Evolutionary conservation across 2,888 invertebrate genomes (phyloP).

Genomic region (Troides helena): DNA sequence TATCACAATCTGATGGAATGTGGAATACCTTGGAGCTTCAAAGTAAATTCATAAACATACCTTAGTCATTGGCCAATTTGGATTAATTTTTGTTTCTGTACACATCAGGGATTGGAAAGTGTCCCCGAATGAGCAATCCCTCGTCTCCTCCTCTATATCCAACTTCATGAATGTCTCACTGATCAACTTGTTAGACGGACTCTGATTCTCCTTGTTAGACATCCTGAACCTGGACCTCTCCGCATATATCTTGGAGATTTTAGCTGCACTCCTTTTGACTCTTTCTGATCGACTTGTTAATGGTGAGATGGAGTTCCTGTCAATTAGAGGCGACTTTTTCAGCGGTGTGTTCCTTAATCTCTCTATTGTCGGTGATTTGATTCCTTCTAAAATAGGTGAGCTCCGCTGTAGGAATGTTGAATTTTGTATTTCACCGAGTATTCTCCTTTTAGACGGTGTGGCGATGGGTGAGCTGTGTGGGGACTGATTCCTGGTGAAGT

Average conservation of each 20-base stretch:
- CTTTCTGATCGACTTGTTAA: slow-evolving; percentile 31
- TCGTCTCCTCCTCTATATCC: slow-evolving; percentile 65
- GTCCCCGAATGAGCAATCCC: slow-evolving; percentile 60
- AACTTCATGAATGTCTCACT: slow-evolving; percentile 54
- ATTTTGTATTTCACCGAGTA: slow-evolving; percentile 57
- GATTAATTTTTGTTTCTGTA: slow-evolving; percentile 35
- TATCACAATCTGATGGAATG: too few species aligned
- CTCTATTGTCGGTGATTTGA: slow-evolving; percentile 50
- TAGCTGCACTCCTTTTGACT: slow-evolving; percentile 40
- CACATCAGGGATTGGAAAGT: slow-evolving; percentile 44
- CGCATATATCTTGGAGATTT: slow-evolving; percentile 61
- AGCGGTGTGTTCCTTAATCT: slow-evolving; percentile 47
- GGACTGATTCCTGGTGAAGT: slow-evolving; percentile 58
- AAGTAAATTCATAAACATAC: slow-evolving; percentile 37
- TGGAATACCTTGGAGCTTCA: not conserved
- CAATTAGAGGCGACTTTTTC: slow-evolving; percentile 32
- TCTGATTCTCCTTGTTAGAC: slow-evolving; percentile 63
- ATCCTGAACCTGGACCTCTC: slow-evolving; percentile 61
- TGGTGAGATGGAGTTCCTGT: slow-evolving; percentile 38
- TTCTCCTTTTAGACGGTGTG: slow-evolving; percentile 53
- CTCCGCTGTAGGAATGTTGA: slow-evolving; percentile 38
- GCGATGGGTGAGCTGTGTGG: slow-evolving; percentile 47
- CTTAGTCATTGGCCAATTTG: slow-evolving; percentile 59
- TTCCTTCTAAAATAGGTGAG: slow-evolving; percentile 50
- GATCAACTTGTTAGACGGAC: slow-evolving; percentile 33